Evolutionary conservation across 1,140 invertebrate genomes (phyloP), one percentile per base, ranked within the genome.

Genomic region (Phymorhynchus buccinoides): DNA sequence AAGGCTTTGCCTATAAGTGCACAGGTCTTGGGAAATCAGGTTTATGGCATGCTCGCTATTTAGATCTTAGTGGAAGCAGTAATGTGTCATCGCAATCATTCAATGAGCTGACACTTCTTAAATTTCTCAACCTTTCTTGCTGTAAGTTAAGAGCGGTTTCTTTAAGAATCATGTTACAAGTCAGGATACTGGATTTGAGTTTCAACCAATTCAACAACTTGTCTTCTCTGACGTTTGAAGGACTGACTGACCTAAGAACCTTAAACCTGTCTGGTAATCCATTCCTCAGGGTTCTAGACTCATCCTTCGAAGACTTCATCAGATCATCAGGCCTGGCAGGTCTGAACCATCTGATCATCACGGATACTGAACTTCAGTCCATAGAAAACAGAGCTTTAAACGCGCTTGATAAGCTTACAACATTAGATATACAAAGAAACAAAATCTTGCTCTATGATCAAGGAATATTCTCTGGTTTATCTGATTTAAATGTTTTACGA

Each of bases 221-320:
- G 41, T 27, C 44, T 7, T 56, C 83, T 22, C n/a, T 84, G 22
- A 56, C 52, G 3, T 82, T 87, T 75, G 37, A 32, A 42, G 18
- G n/a, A 1, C 71, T 87, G 1, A 32, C 56, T 2, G 32, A 75
- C 44, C 66, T 87, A 2, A 52, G 35, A 42, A 41, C 44, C 66
- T 56, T 88, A 9, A 84, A 87, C 68, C 30, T 87, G 1, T 71
- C 84, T 35, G 79, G 79, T 9, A 87, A 88, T 48, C 18, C 71
- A 14, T 85, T 89, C 18, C 30, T 81, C 52, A 52, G 14, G 14
- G 48, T 3, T 35, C 84, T 42, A 80, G 88, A 35, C 87, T 87
- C 52, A 41, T 80, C 12, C 78, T 77, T 35, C 62, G 83, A 18
- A 35, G 18, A 1, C 83, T 85, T 56, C 77, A 87, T 75, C 27